Percentiles rank a stretch among this genome's conserved stretches.
Evolutionary conservation across 1,140 invertebrate genomes (phyloP).

Genomic region (Pseudomyrmex sp.): DNA sequence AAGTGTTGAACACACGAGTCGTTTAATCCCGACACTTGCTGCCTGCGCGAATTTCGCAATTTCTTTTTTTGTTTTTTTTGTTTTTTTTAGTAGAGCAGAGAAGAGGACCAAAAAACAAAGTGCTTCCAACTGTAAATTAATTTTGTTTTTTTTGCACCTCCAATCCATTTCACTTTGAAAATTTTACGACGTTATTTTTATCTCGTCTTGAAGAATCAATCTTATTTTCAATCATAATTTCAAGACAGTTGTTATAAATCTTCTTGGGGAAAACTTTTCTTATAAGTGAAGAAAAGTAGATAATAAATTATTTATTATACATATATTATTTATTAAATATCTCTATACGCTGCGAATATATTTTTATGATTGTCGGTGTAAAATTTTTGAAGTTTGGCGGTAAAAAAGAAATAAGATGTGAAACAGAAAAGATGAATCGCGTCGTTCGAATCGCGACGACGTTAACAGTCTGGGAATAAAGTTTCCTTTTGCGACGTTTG

Average conservation of each 20-base stretch:
- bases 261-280: not conserved
- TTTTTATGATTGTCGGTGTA: not conserved
- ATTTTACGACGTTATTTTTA: not conserved
- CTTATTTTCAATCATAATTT: not conserved
- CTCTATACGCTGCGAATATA: no score
- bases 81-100: not conserved
- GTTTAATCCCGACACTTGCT: slow-evolving; percentile 35
- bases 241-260: not conserved
- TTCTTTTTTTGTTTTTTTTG: not conserved
- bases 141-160: not conserved
- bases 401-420: slow-evolving; percentile 44
- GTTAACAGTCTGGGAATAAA: slow-evolving; percentile 63
- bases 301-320: not conserved
- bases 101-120: not conserved
- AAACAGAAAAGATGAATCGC: slow-evolving; percentile 46
- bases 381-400: slow-evolving; percentile 19
- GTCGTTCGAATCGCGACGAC: slow-evolving; percentile 39
- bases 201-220: slow-evolving; percentile 4
- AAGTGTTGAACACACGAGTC: slow-evolving; percentile 45
- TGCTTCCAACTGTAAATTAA: slow-evolving; percentile 4
- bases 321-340: no score
- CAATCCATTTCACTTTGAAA: not conserved
- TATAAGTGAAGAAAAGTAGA: not conserved
- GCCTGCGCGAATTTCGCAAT: slow-evolving; percentile 34
- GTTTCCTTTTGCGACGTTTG: slow-evolving; percentile 64